Evolutionary conservation across 2,113 vertebrate species (phyloP).

Genomic region (Lophotis ruficrista): DNA sequence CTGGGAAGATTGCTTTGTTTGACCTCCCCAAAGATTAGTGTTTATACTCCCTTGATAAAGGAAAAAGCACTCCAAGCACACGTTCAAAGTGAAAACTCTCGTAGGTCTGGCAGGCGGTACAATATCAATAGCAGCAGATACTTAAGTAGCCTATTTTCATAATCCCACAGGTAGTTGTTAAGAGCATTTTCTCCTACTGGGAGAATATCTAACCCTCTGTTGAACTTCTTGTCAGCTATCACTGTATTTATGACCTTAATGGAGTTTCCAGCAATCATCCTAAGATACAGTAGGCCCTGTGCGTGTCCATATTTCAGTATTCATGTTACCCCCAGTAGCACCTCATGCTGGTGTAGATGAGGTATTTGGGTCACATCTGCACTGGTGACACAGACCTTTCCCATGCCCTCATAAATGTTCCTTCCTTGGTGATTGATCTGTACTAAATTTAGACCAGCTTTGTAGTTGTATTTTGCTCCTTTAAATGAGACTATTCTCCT

Average conservation of each 20-base stretch:
- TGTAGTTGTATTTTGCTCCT: constrained; percentile 36
- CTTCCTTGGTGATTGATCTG: background rate
- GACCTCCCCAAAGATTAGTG: background rate
- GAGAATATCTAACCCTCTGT: constrained; percentile 27
- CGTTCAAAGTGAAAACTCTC: background rate
- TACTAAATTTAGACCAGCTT: constrained; percentile 34
- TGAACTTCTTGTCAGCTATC: constrained; percentile 52
- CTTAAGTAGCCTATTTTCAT: constrained; percentile 58
- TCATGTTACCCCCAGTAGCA: constrained; percentile 1
- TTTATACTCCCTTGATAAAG: constrained; percentile 10
- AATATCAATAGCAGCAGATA: constrained; percentile 52
- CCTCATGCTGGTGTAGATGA: background rate
- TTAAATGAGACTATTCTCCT: constrained; percentile 38
- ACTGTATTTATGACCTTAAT: constrained; percentile 65
- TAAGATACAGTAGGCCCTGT: background rate
- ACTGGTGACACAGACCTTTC: background rate
- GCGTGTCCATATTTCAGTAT: background rate
- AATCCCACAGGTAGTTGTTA: constrained; percentile 61
- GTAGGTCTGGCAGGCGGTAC: background rate
- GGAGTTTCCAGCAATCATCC: constrained; percentile 13
- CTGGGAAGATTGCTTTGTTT: background rate
- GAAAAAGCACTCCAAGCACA: background rate
- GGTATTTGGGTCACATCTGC: background rate
- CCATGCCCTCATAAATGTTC: background rate
- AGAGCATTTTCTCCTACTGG: constrained; percentile 49